Evolutionary conservation across 2,797 vertebrate species (phyloP).

Genomic region (Pseudotriccus pelzelni): DNA sequence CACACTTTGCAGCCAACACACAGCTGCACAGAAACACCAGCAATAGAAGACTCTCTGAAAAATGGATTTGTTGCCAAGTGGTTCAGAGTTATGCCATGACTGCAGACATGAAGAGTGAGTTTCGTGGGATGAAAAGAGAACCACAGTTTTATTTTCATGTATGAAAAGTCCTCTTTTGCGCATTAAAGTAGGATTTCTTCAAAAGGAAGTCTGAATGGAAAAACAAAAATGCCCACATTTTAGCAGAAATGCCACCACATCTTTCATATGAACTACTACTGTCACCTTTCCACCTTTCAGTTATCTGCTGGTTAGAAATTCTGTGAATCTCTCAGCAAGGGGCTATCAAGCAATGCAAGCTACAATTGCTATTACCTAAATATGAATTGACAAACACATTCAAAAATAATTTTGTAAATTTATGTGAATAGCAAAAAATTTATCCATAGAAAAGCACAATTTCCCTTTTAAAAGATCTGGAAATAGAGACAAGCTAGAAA

Average conservation of each 20-base stretch:
- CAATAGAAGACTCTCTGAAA: background rate
- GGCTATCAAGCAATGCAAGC: background rate
- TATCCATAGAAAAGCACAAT: background rate
- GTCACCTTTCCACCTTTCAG: background rate
- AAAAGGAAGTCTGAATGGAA: background rate
- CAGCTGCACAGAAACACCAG: slow-evolving; percentile 45
- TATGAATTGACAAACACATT: background rate
- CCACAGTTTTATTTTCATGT: background rate
- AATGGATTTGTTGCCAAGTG: background rate
- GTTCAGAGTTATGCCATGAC: background rate
- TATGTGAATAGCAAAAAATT: background rate
- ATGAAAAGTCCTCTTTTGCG: background rate
- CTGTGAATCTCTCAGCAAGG: background rate
- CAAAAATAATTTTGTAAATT: background rate
- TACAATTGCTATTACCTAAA: background rate
- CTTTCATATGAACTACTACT: background rate
- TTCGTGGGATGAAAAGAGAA: background rate
- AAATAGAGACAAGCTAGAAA: background rate
- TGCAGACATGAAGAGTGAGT: background rate
- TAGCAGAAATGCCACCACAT: background rate
- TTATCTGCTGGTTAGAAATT: background rate
- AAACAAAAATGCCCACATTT: background rate
- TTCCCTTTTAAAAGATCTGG: background rate
- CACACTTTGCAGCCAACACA: background rate
- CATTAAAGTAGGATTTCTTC: background rate